Percentiles rank a stretch among this genome's conserved stretches.
These are phyloP conservation scores for Pachycephus smyrnensis DNA, from an alignment of 2,888 invertebrate species.

Conservation along the genomic window DNA sequence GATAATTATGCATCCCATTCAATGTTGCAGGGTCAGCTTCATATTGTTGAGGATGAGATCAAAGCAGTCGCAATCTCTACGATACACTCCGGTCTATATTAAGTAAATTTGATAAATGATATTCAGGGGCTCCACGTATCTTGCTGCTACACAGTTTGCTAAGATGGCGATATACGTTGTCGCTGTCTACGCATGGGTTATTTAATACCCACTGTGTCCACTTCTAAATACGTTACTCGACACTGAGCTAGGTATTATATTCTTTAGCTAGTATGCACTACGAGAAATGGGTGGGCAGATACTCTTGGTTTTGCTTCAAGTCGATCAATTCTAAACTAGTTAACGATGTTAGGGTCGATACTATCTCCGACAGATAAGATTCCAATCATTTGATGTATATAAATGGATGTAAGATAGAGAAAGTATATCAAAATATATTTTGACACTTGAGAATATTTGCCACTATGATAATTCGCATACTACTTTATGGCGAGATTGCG, in stretches of 20 bases:
- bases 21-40: background rate
- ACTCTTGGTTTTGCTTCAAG: background rate
- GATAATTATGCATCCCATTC: background rate
- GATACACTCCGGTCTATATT: background rate
- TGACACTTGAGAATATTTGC: background rate
- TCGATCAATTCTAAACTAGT: background rate
- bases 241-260: conserved; percentile 18
- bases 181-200: conserved; percentile 13
- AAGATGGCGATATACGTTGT: background rate
- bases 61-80: background rate
- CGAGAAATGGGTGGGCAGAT: background rate
- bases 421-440: background rate
- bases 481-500: background rate
- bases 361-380: background rate
- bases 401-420: background rate
- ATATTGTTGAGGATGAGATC: background rate
- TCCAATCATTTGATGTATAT: background rate
- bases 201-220: conserved; percentile 21
- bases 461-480: background rate
- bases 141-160: background rate
- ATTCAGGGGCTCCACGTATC: background rate
- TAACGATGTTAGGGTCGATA: background rate
- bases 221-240: conserved; percentile 25
- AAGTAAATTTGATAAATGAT: background rate
- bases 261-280: background rate